Evolutionary conservation across 1,140 invertebrate genomes (phyloP).

Genomic region (Caenorhabditis briggsae): DNA sequence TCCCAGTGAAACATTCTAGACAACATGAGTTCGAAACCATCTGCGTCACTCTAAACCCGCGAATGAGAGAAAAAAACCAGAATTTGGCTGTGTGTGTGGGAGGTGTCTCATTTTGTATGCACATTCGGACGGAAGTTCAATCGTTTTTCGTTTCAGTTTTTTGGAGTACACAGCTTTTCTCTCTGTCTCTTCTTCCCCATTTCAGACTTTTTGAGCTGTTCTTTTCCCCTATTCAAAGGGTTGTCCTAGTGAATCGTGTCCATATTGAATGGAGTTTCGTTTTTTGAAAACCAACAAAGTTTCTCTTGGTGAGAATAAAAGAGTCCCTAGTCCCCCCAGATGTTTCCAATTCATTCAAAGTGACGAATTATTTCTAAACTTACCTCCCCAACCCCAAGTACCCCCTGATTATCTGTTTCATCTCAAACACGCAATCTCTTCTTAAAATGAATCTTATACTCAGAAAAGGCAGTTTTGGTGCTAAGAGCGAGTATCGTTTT

Average conservation of each 20-base stretch:
- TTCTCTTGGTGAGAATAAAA: background rate
- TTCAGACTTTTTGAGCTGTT: constrained; percentile 35
- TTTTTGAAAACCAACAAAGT: background rate
- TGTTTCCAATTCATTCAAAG: background rate
- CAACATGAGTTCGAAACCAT: background rate
- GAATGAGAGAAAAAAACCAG: background rate
- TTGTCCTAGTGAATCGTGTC: constrained; percentile 2
- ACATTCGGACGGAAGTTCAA: constrained; percentile 52
- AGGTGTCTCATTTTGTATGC: constrained; percentile 36
- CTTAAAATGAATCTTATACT: background rate
- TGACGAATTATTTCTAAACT: background rate
- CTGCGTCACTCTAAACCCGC: background rate
- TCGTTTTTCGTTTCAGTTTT: constrained; percentile 37
- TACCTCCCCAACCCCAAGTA: background rate
- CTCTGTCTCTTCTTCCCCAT: background rate
- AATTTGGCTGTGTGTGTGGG: constrained; percentile 10
- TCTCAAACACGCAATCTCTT: constrained; percentile 23
- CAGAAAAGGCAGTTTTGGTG: constrained; percentile 1
- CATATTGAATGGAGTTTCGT: background rate
- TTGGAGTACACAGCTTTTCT: background rate
- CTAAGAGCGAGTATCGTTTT: constrained; percentile 15
- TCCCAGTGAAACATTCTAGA: background rate
- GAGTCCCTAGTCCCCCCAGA: background rate
- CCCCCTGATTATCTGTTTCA: constrained; percentile 28
- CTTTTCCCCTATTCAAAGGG: background rate